Evolutionary conservation across 2,113 vertebrate species (phyloP), one percentile per base, ranked within the genome.

Genomic region (Rhabdomys dilectus): DNA sequence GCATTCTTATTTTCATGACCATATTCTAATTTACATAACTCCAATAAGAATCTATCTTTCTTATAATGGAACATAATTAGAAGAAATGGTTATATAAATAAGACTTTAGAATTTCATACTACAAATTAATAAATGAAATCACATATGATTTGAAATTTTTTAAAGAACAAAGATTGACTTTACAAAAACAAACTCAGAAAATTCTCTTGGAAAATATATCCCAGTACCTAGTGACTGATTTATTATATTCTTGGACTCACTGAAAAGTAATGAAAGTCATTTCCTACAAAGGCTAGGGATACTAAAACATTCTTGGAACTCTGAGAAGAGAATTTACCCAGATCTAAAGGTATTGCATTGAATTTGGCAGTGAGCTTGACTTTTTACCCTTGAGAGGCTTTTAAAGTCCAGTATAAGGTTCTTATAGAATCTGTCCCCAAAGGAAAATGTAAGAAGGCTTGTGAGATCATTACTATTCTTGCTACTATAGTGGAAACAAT

Each of bases 1-100:
- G 21, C 29, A 60, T 91, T 91, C 31, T 45, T 77, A 66, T 94
- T 91, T 77, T 58, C 48, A 78, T 90, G 48, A n/a, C 7, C 13
- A 77, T 66, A 66, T 21, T 26, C 10, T 90, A 64, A 94, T 70
- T 91, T 85, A 76, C 80, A 86, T 73, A 91, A 53, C 39, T 88
- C 86, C 75, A 91, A 24, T 88, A 88, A 80, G 36, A 91, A 77
- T 90, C 89, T 62, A 48, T 80, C 64, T 68, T 86, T 94, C 36
- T 45, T 85, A 6, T 72, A n/a, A 87, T 12, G 48, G 8, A 8
- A 31, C 3, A 62, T 81, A 88, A 88, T 81, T 91, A 76, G 31
- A 88, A 80, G 77, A 91, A 72, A 12, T 7, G 5, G 15, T 51
- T 73, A 78, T 62, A 56, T 80, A 81, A 64, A 48, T 51, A 73